These are phyloP conservation scores for Pangasius mekongensis DNA, from an alignment of 2,797 vertebrate species.

Conservation along the genomic window DNA sequence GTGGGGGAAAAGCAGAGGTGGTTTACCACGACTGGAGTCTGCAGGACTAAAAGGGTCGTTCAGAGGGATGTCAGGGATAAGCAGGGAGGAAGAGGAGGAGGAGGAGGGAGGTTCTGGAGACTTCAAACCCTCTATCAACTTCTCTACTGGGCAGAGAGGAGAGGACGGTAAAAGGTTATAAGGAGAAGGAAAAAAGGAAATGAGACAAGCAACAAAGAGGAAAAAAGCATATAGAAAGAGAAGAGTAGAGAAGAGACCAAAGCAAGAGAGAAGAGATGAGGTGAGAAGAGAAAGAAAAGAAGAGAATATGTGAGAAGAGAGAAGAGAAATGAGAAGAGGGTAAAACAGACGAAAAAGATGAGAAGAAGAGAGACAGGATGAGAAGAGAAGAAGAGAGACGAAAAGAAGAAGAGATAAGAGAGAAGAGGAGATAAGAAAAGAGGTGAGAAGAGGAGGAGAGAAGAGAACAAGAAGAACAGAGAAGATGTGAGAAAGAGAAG, in stretches of 20 bases:
- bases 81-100: constrained; percentile 71
- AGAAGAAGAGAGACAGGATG: too few species aligned
- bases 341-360: background rate
- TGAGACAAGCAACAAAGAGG: background rate
- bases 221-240: background rate
- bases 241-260: background rate
- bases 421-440: background rate
- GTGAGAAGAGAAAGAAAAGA: background rate
- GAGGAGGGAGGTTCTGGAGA: constrained; percentile 79
- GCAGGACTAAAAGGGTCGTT: constrained; percentile 84
- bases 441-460: background rate
- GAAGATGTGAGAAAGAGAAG: too few species aligned
- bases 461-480: too few species aligned
- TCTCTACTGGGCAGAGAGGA: constrained; percentile 79
- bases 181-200: background rate
- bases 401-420: background rate
- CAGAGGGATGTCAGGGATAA: constrained; percentile 86
- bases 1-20: background rate
- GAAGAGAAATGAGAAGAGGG: background rate
- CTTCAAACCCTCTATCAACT: constrained; percentile 90
- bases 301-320: background rate
- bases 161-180: background rate
- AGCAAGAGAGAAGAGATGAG: background rate
- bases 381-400: background rate
- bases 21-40: constrained; percentile 83